A percentile compares a stretch with the other conserved stretches of the same genome.
Conservation (phyloP, 2,888 invertebrate genomes). For the Melinaea marsaeus region DNA sequence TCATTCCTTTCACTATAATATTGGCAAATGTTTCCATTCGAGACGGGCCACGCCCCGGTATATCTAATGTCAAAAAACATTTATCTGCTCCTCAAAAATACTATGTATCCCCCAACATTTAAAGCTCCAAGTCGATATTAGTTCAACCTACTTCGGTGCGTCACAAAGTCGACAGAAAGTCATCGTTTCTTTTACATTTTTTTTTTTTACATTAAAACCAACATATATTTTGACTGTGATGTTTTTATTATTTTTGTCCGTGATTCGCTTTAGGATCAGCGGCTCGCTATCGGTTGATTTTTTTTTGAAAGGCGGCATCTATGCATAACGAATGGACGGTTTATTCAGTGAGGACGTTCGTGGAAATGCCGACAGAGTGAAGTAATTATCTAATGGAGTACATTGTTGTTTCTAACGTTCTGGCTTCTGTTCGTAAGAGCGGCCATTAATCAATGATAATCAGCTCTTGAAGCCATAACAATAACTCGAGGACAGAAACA, state of each 20-base stretch:
- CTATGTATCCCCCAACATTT: slow-evolving; percentile 23
- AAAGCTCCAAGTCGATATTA: slow-evolving; percentile 35
- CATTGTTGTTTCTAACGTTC: slow-evolving; percentile 67
- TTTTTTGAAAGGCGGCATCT: slow-evolving; percentile 64
- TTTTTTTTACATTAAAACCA: slow-evolving; percentile 63
- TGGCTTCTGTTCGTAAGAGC: slow-evolving; percentile 67
- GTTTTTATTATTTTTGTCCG: slow-evolving; percentile 78
- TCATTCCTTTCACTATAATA: slow-evolving; percentile 76
- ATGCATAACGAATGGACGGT: slow-evolving; percentile 57
- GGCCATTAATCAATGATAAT: slow-evolving; percentile 66
- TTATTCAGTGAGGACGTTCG: slow-evolving; percentile 48
- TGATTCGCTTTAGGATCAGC: slow-evolving; percentile 62
- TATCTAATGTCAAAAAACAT: slow-evolving; percentile 49
- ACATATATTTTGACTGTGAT: slow-evolving; percentile 78
- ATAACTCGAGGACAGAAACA: slow-evolving; percentile 1
- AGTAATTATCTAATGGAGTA: slow-evolving; percentile 70
- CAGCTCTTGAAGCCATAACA: slow-evolving; percentile 36
- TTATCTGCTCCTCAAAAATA: slow-evolving; percentile 23
- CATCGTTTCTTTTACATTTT: slow-evolving; percentile 66
- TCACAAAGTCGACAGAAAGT: slow-evolving; percentile 71
- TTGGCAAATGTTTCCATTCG: slow-evolving; percentile 78
- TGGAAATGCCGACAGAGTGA: slow-evolving; percentile 66
- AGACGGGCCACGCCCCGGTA: slow-evolving; percentile 70
- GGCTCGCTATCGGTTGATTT: slow-evolving; percentile 53
- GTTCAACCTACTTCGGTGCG: slow-evolving; percentile 55